A percentile compares a stretch with the other conserved stretches of the same genome.
These are phyloP conservation scores for Aspidiotus destructor DNA, from an alignment of 2,888 invertebrate genomes.

Conservation along the genomic window DNA sequence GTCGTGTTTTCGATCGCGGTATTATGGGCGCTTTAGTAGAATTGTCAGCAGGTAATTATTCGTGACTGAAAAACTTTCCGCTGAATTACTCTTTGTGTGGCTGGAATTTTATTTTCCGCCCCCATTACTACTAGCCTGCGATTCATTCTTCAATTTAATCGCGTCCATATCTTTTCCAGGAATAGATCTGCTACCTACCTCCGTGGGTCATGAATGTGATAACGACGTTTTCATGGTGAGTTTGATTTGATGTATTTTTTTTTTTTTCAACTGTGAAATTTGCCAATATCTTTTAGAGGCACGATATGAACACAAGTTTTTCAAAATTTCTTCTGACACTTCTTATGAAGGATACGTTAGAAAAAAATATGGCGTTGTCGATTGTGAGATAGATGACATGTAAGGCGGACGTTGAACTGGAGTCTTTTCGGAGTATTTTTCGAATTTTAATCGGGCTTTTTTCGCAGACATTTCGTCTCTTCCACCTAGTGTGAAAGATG, in stretches of 20 bases:
- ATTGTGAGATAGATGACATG: too few relatives aligned
- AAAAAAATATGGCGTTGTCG: too few relatives aligned
- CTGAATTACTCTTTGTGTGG: background rate
- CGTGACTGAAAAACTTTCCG: slow-evolving; percentile 10
- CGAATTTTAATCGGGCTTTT: too few relatives aligned
- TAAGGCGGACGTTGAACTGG: too few relatives aligned
- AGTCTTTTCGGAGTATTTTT: too few relatives aligned
- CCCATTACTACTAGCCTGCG: background rate
- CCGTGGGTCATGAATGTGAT: slow-evolving; percentile 54
- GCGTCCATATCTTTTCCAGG: background rate
- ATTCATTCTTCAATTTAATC: background rate
- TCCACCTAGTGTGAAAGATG: too few relatives aligned
- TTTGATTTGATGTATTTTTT: slow-evolving; percentile 29
- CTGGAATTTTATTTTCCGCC: background rate
- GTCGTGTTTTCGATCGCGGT: slow-evolving; percentile 85
- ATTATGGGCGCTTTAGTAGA: slow-evolving; percentile 82
- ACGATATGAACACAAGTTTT: too few relatives aligned
- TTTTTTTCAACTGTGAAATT: too few relatives aligned
- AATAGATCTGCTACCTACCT: slow-evolving; percentile 19
- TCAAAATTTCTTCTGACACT: too few relatives aligned
- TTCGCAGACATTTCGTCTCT: too few relatives aligned
- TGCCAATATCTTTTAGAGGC: too few relatives aligned
- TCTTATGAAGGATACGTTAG: too few relatives aligned
- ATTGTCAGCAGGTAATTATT: slow-evolving; percentile 70
- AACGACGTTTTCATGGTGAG: slow-evolving; percentile 91